Conservation (phyloP, 2,113 vertebrate species). For the Cynoglossus semilaevis region DNA sequence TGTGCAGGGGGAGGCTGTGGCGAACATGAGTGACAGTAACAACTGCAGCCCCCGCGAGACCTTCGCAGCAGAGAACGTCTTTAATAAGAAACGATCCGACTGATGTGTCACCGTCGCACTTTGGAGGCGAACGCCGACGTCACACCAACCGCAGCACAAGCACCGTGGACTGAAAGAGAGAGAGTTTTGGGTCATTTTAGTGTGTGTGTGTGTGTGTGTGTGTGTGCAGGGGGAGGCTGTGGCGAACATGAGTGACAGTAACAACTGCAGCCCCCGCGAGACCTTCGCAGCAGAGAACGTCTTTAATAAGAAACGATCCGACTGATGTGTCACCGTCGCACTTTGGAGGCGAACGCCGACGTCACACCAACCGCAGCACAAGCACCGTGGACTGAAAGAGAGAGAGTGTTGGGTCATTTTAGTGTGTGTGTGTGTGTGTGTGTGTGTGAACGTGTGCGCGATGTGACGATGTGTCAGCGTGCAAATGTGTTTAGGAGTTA, state of each 20-base stretch:
- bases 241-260: slow-evolving; percentile 69
- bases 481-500: not conserved
- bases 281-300: slow-evolving; percentile 36
- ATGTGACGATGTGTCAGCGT: too few relatives aligned
- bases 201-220: slow-evolving; percentile 21
- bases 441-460: not conserved
- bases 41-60: too few relatives aligned
- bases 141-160: too few relatives aligned
- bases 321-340: slow-evolving; percentile 40
- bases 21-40: too few relatives aligned
- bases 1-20: too few relatives aligned
- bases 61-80: too few relatives aligned
- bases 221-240: slow-evolving; percentile 34
- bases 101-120: too few relatives aligned
- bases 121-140: too few relatives aligned
- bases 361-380: slow-evolving; percentile 24
- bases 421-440: not conserved
- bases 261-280: slow-evolving; percentile 61
- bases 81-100: too few relatives aligned
- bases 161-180: too few relatives aligned
- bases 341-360: slow-evolving; percentile 31
- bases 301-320: slow-evolving; percentile 39
- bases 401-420: slow-evolving; percentile 3
- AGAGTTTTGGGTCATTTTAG: too few relatives aligned
- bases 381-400: slow-evolving; percentile 1